These are phyloP conservation scores for Eueremaeus valkanovi DNA, from an alignment of 2,888 invertebrate species.

Conservation along the genomic window DNA sequence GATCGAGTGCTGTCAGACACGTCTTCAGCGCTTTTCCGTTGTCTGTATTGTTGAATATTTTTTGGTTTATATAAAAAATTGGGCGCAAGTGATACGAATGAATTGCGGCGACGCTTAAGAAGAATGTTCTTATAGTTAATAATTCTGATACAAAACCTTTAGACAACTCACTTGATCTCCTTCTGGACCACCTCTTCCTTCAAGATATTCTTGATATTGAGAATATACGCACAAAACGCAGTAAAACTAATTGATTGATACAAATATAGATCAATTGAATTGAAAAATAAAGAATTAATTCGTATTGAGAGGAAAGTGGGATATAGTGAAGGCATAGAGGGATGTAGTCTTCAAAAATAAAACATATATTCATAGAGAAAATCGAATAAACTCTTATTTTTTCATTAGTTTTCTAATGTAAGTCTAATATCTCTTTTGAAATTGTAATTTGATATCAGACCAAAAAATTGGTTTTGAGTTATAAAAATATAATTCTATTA, in stretches of 20 bases:
- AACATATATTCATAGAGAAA: too few relatives aligned
- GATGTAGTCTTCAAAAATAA: too few relatives aligned
- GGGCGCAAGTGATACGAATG: background rate
- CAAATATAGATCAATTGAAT: background rate
- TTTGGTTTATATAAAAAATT: background rate
- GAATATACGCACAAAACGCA: constrained; percentile 17
- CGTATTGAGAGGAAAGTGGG: too few relatives aligned
- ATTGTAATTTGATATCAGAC: too few relatives aligned
- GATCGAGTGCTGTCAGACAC: background rate
- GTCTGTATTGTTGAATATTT: background rate
- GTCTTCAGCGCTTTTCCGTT: background rate
- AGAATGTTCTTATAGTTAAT: background rate
- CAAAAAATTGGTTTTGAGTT: too few relatives aligned
- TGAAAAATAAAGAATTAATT: background rate
- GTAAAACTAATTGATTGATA: background rate
- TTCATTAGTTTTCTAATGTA: too few relatives aligned
- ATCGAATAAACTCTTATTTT: too few relatives aligned
- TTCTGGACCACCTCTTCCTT: constrained; percentile 26
- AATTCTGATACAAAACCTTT: background rate
- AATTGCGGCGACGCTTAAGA: constrained; percentile 2
- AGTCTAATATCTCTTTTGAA: too few relatives aligned
- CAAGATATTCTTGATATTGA: constrained; percentile 27
- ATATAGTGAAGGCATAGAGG: too few relatives aligned
- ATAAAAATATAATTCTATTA: too few relatives aligned
- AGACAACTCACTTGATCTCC: background rate